phyloP scores from a whole-genome alignment of 2,888 invertebrate species.

The Pterostichus madidus region DNA sequence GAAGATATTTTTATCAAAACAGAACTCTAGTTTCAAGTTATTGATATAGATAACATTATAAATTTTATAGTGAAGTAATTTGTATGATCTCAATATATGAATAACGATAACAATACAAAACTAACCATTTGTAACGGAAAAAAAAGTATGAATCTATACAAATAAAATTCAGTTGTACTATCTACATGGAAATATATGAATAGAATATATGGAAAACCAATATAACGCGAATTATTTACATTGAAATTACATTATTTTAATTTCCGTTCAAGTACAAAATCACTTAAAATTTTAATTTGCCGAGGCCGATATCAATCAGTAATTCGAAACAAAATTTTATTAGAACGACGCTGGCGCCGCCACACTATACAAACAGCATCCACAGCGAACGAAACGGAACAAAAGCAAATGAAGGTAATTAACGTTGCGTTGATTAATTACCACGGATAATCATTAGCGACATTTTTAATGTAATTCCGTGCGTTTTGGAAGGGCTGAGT shows the following conservation, averaged over 20 bases:
- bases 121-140: too few species aligned
- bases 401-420: conserved; percentile 63
- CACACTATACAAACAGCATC: background rate
- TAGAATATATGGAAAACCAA: conserved; percentile 8
- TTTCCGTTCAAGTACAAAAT: conserved; percentile 52
- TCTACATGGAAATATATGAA: conserved; percentile 15
- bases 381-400: conserved; percentile 49
- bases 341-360: background rate
- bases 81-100: too few species aligned
- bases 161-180: background rate
- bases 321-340: conserved; percentile 61
- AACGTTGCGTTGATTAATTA: conserved; percentile 62
- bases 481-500: conserved; percentile 36
- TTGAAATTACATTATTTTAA: conserved; percentile 56
- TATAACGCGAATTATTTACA: conserved; percentile 31
- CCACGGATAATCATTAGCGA: conserved; percentile 65
- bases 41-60: too few species aligned
- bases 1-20: too few species aligned
- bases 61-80: too few species aligned
- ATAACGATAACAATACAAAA: too few species aligned
- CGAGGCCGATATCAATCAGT: conserved; percentile 56
- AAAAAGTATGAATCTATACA: background rate
- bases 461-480: conserved; percentile 64
- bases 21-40: too few species aligned
- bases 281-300: conserved; percentile 60